Evolutionary conservation across 1,140 invertebrate genomes (phyloP).

Genomic region (Drosophila nikananu): DNA sequence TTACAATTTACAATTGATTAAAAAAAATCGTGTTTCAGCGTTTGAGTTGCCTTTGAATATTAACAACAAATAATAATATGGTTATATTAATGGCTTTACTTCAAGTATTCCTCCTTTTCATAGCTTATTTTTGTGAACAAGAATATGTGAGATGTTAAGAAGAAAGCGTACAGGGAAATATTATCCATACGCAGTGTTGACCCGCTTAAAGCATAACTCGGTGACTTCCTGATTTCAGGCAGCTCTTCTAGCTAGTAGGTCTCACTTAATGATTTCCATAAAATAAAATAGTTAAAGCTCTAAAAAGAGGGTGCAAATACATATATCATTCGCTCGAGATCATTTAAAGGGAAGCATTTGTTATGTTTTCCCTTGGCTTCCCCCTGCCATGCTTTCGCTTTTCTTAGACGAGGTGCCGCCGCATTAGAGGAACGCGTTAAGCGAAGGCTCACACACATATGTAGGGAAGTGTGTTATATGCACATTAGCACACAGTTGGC

Average conservation of each 20-base stretch:
- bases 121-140: not conserved
- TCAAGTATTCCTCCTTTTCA: too few relatives aligned
- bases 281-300: not conserved
- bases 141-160: not conserved
- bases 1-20: not conserved
- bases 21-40: not conserved
- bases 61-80: not conserved
- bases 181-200: constrained; percentile 7
- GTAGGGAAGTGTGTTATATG: not conserved
- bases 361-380: constrained; percentile 2
- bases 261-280: too few relatives aligned
- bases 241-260: not conserved
- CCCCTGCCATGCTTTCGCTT: not conserved
- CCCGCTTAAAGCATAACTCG: not conserved
- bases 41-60: not conserved
- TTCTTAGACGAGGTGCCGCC: constrained; percentile 20
- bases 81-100: not conserved
- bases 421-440: constrained; percentile 60
- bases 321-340: not conserved
- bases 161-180: not conserved
- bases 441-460: constrained; percentile 17
- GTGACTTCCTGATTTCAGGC: too few relatives aligned
- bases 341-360: constrained; percentile 17
- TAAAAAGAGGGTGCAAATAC: not conserved
- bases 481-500: constrained; percentile 49